phyloP scores from a whole-genome alignment of 2,888 invertebrate genomes.

The Ashinkailepas kermadecensis region DNA sequence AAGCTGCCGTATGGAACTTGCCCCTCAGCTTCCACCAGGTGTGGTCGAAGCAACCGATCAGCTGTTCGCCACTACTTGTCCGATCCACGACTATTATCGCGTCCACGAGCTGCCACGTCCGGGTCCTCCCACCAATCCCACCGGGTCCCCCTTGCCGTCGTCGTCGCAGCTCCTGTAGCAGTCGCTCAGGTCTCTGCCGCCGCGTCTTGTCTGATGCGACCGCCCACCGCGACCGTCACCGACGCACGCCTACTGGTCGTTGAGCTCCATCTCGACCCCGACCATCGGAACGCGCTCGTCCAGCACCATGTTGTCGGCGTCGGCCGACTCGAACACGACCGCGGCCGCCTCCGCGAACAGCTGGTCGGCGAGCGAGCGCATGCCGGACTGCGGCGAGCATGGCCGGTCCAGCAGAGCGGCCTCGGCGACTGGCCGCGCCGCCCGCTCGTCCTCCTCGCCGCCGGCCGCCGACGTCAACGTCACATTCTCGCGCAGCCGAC shows the following conservation, averaged over 20 bases:
- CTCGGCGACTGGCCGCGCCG: not conserved
- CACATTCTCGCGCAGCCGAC: not conserved
- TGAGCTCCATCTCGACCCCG: constrained; percentile 9
- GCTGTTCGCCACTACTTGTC: no score
- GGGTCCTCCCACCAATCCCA: no score
- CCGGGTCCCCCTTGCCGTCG: not conserved
- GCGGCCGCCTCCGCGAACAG: constrained; percentile 17
- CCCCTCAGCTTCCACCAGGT: no score
- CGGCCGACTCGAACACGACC: not conserved
- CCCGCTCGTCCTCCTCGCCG: not conserved
- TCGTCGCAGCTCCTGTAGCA: not conserved
- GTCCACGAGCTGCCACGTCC: no score
- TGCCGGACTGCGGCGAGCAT: not conserved
- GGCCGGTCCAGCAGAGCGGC: not conserved
- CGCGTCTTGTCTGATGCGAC: not conserved
- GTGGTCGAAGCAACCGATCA: no score
- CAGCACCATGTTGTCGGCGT: not conserved
- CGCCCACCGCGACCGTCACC: not conserved
- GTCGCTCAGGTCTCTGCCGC: no score
- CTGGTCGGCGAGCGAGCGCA: not conserved
- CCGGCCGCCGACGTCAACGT: not conserved
- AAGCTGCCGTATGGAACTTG: no score
- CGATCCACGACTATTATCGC: no score
- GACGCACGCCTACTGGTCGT: not conserved
- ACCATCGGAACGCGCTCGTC: not conserved